phyloP scores from a whole-genome alignment of 2,797 vertebrate genomes.

The Sternotherus odoratus region DNA sequence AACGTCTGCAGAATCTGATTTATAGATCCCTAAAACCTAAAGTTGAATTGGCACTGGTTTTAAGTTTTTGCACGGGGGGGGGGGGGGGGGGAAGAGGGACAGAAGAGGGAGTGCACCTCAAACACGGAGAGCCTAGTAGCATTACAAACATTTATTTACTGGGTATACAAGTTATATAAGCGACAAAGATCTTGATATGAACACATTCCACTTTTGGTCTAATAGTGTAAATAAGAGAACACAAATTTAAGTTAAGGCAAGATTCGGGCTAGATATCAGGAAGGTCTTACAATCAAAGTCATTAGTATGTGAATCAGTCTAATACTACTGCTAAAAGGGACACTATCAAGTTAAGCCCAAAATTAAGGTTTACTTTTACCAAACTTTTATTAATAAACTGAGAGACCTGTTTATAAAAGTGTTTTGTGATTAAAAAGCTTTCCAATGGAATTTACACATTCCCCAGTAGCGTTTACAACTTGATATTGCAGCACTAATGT shows the following conservation, averaged over 20 bases:
- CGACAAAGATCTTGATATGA: not conserved
- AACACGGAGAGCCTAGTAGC: not conserved
- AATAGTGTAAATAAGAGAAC: not conserved
- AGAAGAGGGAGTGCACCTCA: not conserved
- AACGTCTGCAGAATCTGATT: not conserved
- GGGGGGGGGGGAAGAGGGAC: too few relatives aligned
- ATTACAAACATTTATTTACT: not conserved
- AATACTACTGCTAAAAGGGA: not conserved
- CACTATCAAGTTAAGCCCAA: not conserved
- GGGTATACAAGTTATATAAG: not conserved
- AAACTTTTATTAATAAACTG: too few relatives aligned
- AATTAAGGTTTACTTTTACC: too few relatives aligned
- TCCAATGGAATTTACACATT: too few relatives aligned
- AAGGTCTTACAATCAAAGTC: not conserved
- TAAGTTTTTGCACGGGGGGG: not conserved
- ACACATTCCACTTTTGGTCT: not conserved
- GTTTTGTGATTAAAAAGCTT: too few relatives aligned
- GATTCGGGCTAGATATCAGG: not conserved
- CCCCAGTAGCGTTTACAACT: too few relatives aligned
- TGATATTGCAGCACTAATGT: too few relatives aligned
- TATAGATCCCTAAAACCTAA: not conserved
- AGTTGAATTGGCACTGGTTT: not conserved
- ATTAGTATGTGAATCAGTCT: not conserved
- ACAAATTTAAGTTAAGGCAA: not conserved
- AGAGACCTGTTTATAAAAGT: too few relatives aligned